These are phyloP conservation scores for Hyperoodon ampullatus DNA, from an alignment of 2,113 vertebrate genomes.

Conservation along the genomic window DNA sequence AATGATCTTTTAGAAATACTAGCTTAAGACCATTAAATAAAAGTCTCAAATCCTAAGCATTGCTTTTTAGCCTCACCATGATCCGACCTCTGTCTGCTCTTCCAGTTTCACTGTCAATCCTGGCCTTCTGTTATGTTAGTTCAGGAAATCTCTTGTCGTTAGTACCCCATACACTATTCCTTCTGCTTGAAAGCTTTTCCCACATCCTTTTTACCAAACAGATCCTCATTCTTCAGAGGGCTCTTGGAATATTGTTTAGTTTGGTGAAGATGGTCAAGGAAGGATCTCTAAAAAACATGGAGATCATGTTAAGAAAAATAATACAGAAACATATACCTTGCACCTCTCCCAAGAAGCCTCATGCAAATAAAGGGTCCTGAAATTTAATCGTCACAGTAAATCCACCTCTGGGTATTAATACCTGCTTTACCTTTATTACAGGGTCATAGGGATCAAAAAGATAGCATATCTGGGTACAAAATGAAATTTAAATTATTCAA, in stretches of 20 bases:
- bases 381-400: background rate
- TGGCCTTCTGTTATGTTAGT: background rate
- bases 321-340: background rate
- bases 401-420: background rate
- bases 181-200: background rate
- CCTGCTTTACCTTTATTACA: background rate
- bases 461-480: background rate
- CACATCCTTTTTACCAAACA: background rate
- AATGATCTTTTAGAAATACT: constrained; percentile 29
- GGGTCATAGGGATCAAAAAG: background rate
- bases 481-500: background rate
- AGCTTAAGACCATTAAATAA: background rate
- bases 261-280: background rate
- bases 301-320: constrained; percentile 1
- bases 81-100: background rate
- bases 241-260: background rate
- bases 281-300: background rate
- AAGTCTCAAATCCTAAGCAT: background rate
- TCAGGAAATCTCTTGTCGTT: background rate
- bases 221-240: background rate
- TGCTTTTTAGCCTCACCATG: background rate
- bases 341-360: background rate
- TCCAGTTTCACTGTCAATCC: background rate
- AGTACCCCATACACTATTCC: background rate
- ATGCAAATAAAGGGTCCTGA: background rate